phyloP scores from a whole-genome alignment of 2,797 vertebrate genomes.

The Danionella dracula region DNA sequence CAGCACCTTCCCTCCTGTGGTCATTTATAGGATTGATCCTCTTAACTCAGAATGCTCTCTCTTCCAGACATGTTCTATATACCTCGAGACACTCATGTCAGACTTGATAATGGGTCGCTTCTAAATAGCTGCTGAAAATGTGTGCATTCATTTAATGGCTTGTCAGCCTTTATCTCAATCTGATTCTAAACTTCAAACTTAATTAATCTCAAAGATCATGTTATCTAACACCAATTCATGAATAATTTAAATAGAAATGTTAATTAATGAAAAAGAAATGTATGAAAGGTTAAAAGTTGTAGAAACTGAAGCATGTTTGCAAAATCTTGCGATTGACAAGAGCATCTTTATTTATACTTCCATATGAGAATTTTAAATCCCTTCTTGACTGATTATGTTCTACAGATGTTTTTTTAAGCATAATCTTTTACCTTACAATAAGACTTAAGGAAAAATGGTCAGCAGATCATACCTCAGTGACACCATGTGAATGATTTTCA shows the following conservation, averaged over 20 bases:
- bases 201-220: background rate
- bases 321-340: no score
- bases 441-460: no score
- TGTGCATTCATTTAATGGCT: slow-evolving; percentile 15
- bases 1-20: slow-evolving; percentile 42
- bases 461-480: no score
- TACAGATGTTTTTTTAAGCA: no score
- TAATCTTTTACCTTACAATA: no score
- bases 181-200: background rate
- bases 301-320: no score
- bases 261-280: no score
- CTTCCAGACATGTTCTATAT: background rate
- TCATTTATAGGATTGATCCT: background rate
- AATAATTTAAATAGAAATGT: background rate
- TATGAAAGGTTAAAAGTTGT: no score
- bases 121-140: background rate
- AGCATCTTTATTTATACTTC: no score
- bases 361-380: no score
- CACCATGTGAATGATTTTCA: no score
- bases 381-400: no score
- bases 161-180: background rate
- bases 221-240: background rate
- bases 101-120: slow-evolving; percentile 35
- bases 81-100: background rate
- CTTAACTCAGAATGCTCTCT: background rate